These are phyloP conservation scores for Eremophila alpestris DNA, from an alignment of 2,797 vertebrate genomes.

Conservation along the genomic window DNA sequence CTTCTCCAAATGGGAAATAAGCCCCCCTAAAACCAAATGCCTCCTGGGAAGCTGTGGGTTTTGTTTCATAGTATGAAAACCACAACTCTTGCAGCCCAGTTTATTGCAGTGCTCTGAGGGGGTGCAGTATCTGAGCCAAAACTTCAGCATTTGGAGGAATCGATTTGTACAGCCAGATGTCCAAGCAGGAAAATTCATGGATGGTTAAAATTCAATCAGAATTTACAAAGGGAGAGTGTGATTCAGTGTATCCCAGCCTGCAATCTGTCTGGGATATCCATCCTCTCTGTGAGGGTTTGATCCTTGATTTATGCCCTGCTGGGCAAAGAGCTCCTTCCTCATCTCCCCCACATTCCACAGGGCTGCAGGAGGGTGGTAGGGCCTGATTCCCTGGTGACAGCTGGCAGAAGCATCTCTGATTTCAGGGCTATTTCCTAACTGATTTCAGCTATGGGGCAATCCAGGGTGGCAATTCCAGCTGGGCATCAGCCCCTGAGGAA, in stretches of 20 bases:
- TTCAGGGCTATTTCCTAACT: background rate
- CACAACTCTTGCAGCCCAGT: background rate
- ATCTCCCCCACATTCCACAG: rapidly evolving
- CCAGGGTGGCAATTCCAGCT: background rate
- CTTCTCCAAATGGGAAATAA: background rate
- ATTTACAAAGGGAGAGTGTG: background rate
- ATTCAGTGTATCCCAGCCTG: background rate
- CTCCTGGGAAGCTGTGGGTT: background rate
- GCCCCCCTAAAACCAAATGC: rapidly evolving
- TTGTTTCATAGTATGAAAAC: background rate
- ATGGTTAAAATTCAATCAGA: background rate
- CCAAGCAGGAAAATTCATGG: background rate
- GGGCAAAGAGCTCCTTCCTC: background rate
- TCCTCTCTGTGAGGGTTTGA: background rate
- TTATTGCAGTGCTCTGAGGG: rapidly evolving
- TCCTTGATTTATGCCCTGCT: background rate
- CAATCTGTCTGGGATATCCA: background rate
- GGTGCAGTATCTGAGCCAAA: background rate
- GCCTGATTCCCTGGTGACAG: background rate
- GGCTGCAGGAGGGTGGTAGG: background rate
- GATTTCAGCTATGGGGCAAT: background rate
- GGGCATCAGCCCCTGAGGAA: background rate
- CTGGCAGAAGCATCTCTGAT: background rate
- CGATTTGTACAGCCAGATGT: background rate
- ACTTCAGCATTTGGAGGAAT: background rate